A percentile compares a stretch with the other conserved stretches of the same genome.
Evolutionary conservation across 2,888 invertebrate species (phyloP).

Genomic region (Crocallis elinguaria): DNA sequence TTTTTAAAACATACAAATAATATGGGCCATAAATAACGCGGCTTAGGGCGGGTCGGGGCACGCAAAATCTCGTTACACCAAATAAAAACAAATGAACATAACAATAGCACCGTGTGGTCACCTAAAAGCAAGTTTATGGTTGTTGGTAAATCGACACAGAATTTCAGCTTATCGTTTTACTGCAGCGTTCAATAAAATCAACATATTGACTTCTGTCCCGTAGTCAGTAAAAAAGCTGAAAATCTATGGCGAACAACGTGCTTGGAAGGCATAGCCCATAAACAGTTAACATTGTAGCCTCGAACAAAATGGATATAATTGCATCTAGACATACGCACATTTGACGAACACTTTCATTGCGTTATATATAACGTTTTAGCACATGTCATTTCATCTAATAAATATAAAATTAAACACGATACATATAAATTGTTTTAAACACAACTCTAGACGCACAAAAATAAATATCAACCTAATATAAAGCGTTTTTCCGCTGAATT

Average conservation of each 20-base stretch:
- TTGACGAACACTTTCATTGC: slow-evolving; percentile 79
- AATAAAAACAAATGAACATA: slow-evolving; percentile 73
- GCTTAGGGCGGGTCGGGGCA: slow-evolving; percentile 78
- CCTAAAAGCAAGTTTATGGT: slow-evolving; percentile 81
- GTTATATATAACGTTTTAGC: slow-evolving; percentile 84
- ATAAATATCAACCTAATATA: slow-evolving; percentile 70
- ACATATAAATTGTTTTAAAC: slow-evolving; percentile 26
- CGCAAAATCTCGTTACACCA: slow-evolving; percentile 67
- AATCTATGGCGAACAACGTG: slow-evolving; percentile 66
- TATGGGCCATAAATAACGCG: slow-evolving; percentile 76
- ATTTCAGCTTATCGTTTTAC: slow-evolving; percentile 53
- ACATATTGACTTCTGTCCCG: not conserved
- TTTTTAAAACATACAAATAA: slow-evolving; percentile 65
- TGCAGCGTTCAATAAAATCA: not conserved
- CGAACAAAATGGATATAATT: slow-evolving; percentile 64
- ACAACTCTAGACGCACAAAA: slow-evolving; percentile 65
- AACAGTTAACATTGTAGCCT: slow-evolving; percentile 67
- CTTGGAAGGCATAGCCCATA: slow-evolving; percentile 70
- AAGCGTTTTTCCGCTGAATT: slow-evolving; percentile 68
- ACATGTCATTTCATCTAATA: slow-evolving; percentile 75
- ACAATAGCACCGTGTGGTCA: slow-evolving; percentile 80
- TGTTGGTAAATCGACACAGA: slow-evolving; percentile 64
- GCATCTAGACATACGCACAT: slow-evolving; percentile 78
- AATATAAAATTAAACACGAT: slow-evolving; percentile 68
- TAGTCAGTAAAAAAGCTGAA: slow-evolving; percentile 49